phyloP scores from a whole-genome alignment of 1,140 invertebrate species.

The Dendroctonus valens region DNA sequence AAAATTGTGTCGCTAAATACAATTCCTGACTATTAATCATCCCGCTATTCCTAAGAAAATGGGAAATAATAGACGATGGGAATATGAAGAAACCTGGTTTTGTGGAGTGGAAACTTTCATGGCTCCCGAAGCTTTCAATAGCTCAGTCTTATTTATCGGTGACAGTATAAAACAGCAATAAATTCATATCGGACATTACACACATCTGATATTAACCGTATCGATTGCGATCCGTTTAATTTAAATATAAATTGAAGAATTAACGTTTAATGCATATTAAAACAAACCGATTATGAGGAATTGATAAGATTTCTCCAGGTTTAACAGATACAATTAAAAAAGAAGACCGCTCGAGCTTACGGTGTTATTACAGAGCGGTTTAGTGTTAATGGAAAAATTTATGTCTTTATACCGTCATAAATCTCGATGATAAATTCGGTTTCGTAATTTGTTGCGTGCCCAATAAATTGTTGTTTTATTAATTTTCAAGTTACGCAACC shows the following conservation, averaged over 20 bases:
- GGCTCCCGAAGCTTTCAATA: not conserved
- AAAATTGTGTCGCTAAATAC: not conserved
- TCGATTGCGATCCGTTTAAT: constrained; percentile 30
- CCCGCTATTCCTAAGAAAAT: not conserved
- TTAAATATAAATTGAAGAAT: constrained; percentile 29
- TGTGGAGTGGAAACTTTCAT: not conserved
- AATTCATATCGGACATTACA: constrained; percentile 11
- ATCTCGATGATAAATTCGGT: constrained; percentile 23
- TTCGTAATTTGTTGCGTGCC: constrained; percentile 22
- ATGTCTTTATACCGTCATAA: constrained; percentile 23
- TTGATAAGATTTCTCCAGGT: constrained; percentile 24
- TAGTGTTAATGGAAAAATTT: constrained; percentile 30
- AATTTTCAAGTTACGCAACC: constrained; percentile 14
- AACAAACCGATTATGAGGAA: constrained; percentile 28
- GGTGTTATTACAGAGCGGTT: constrained; percentile 29
- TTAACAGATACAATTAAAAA: constrained; percentile 14
- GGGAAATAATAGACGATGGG: not conserved
- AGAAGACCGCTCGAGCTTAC: constrained; percentile 12
- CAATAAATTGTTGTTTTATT: constrained; percentile 17
- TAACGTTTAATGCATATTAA: constrained; percentile 30
- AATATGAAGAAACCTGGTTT: not conserved
- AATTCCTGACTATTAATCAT: constrained; percentile 1
- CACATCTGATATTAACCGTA: not conserved
- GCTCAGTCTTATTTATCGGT: not conserved
- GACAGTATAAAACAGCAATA: constrained; percentile 20